Percentiles rank a stretch among this genome's conserved stretches.
Conservation (phyloP, 2,113 vertebrate genomes). For the Zingel zingel region DNA sequence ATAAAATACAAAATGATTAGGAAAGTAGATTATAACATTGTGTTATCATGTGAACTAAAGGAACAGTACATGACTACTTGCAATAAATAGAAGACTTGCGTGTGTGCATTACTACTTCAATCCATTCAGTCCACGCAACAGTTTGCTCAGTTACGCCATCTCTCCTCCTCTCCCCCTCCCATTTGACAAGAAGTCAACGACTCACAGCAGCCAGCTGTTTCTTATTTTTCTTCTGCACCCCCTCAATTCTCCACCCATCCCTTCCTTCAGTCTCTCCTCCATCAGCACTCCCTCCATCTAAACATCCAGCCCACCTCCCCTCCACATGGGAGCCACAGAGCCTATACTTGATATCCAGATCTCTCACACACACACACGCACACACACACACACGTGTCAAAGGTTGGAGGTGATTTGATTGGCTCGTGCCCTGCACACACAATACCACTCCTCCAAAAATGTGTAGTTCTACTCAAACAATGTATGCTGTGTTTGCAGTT, state of each 20-base stretch:
- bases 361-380: conserved; percentile 11
- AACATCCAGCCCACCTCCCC: conserved; percentile 42
- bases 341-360: conserved; percentile 32
- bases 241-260: not conserved
- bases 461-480: conserved; percentile 4
- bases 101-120: not conserved
- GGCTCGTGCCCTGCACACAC: conserved; percentile 22
- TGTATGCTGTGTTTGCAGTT: conserved; percentile 5
- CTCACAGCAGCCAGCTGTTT: conserved; percentile 68
- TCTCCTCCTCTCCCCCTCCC: not conserved
- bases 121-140: conserved; percentile 20
- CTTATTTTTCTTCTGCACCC: conserved; percentile 54
- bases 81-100: not conserved
- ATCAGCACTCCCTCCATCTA: conserved; percentile 56
- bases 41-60: not conserved
- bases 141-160: conserved; percentile 43
- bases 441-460: conserved; percentile 21
- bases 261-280: conserved; percentile 46
- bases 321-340: conserved; percentile 34
- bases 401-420: conserved; percentile 44
- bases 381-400: not conserved
- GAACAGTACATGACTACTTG: not conserved
- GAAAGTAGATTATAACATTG: not conserved
- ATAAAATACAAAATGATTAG: not conserved
- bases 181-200: conserved; percentile 40